Evolutionary conservation across 1,140 invertebrate genomes (phyloP), one percentile per base, ranked within the genome.

Genomic region (Apis laboriosa): DNA sequence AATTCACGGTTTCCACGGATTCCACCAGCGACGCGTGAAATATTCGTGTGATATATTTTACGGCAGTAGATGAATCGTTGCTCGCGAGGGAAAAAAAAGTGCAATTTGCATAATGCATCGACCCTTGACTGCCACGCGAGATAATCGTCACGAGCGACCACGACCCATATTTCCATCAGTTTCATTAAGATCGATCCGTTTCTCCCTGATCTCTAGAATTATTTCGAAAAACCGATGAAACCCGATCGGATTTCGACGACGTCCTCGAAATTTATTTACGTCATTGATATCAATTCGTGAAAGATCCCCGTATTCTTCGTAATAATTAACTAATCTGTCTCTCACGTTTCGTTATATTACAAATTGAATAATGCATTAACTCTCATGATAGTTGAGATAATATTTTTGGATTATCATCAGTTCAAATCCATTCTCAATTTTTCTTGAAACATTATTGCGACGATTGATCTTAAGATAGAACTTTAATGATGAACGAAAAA

Each of bases 21-120:
- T 21, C 28, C 61, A 53, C 7, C n/a, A 7, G 8, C 61, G 17
- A 19, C 34, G 49, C 24, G 28, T 55, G 12, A 77, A 63, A 66
- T 77, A 66, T 60, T 58, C 51, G 13, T 24, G 3, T 8, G 12
- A 5, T n/a, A 19, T 77, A 77, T 77, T 43, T 77, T 64, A 66
- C 49, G 43, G 51, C 24, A 43, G 17, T 21, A 19, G n/a, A 9
- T 13, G 17, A 64, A 28, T 53, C 49, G 74, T 53, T 53, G 43
- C 49, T 24, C 51, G 2, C 11, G 24, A 63, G 61, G 17, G 5
- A 21, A 67, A 21, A 66, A 77, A n/a, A 66, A 34, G 19, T 34
- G 60, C 13, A 66, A 77, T 64, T 77, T 77, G 75, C 75, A 77
- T 77, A 66, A 77, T 77, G 75, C 61, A 66, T 9, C 51, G 19